phyloP scores from a whole-genome alignment of 2,888 invertebrate genomes.

The Mantis religiosa region DNA sequence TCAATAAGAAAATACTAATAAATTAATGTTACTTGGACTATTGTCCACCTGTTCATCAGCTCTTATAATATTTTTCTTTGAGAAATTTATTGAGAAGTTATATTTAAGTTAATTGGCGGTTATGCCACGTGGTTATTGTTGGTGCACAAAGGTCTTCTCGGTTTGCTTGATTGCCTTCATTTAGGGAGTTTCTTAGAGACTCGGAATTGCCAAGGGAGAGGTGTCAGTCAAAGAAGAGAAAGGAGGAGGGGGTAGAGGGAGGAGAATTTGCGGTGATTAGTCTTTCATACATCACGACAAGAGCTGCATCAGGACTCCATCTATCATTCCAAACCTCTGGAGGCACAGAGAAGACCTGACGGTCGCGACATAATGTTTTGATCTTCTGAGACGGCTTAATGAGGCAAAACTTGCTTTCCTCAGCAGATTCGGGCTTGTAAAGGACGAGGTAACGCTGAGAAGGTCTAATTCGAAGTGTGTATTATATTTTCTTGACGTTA shows the following conservation, averaged over 20 bases:
- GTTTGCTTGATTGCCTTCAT: slow-evolving; percentile 23
- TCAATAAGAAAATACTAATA: no score
- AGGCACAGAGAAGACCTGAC: neutral
- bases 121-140: neutral
- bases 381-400: neutral
- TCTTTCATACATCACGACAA: neutral
- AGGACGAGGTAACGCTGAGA: neutral
- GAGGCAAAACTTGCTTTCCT: neutral
- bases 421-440: neutral
- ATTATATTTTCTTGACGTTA: no score
- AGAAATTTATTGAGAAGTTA: neutral
- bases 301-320: neutral
- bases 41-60: no score
- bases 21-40: no score
- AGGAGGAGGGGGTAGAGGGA: neutral
- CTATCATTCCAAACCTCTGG: neutral
- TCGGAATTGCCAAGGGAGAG: neutral
- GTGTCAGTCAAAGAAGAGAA: slow-evolving; percentile 6
- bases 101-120: neutral
- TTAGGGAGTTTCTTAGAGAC: neutral
- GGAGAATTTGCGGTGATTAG: neutral
- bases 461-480: neutral
- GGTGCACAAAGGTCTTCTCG: neutral
- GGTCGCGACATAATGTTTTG: neutral
- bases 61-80: no score